Base-by-base conservation (phyloP, 2,888 invertebrate genomes). In the Epinotia bilunana region DNA sequence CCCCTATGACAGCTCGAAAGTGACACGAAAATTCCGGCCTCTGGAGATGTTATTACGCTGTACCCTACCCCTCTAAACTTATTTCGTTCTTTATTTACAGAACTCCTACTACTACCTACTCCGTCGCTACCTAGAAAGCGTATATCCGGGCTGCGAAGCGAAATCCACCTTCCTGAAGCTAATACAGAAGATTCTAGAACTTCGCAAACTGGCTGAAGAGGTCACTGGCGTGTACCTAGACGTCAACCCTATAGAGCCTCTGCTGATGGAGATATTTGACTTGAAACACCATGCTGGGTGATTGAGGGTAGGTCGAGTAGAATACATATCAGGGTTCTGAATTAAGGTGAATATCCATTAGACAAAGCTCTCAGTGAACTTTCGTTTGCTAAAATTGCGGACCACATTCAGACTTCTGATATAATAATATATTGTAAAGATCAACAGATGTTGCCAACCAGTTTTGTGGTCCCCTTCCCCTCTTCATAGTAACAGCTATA, bases 231-330 rank as follows among this genome's bases (percentile, higher is more conserved):
- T 99, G 5, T 98, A 98, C 88, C 95, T 99, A 39, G 98, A 99
- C 90, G 98, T 98, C 0, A 98, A 99, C 94, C 98, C 99, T 46
- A 97, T 99, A 62, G 99, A 99, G 84, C 99, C 99, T 0, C 93
- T 99, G 55, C 94, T 99, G 63, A 97, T 99, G 88, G 99, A 99
- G 95, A 98, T 99, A 86, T 98, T 99, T 84, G 99, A 99, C 93
- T 95, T 99, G 77, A 98, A 98, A 86, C 96, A 93, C 43, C 94
- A 93, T n/a, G 87, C 88, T 9, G 87, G 88, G 77, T 88, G 86
- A 84, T 13, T 11, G 39, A 39, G 74, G 64, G 77, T 55, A 57
- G 18, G 49, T 64, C 33, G 7, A 23, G 7, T 55, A 67, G 28
- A 18, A 55, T 28, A n/a, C 33, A 28, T 68, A 68, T 57, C 67